Evolutionary conservation across 1,140 invertebrate genomes (phyloP), one percentile per base, ranked within the genome.

Genomic region (Chlorops oryzae): DNA sequence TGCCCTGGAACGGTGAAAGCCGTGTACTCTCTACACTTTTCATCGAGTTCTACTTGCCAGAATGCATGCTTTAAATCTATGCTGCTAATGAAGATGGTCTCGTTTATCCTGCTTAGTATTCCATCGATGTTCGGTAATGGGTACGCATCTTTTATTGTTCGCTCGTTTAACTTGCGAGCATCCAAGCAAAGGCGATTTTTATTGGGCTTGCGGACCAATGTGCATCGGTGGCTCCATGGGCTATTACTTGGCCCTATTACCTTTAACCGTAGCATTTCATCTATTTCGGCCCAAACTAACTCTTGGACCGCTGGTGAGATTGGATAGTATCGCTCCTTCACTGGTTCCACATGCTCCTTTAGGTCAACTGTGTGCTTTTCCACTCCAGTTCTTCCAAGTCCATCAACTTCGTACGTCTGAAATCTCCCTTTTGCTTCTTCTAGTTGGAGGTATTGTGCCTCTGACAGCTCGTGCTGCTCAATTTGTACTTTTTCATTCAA

Each of bases 1-100:
- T 64, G 60, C 18, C 63, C 63, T 6, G 63, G 67, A 0, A 73
- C 73, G 5, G 65, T 63, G 50, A 76, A 76, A 2, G 72, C 74
- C 1, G 75, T 78, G 32, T 74, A 75, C 32, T 61, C 48, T 43
- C 53, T 58, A 15, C 52, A 59, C 12, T 47, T 47, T 6, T 54
- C 39, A 1, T 51, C 55, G 2, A 75, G 15, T 0, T 59, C 59
- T 2, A 74, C 56, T 50, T 74, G 66, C 57, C 57, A 65, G 44
- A 59, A 73, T 1, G 62, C 68, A 28, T 60, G 52, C 50, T 63
- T 68, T 15, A 70, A 48, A 50, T 68, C 60, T 2, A 47, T 35
- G 21, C 45, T 38, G 21, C 18, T 38, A 5, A 47, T 35, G 28
- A 38, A 47, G 28, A 21, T 22, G 3, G 32, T 47, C 13, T 47